phyloP scores from a whole-genome alignment of 2,797 vertebrate genomes.

The Chiropotes sagulatus region DNA sequence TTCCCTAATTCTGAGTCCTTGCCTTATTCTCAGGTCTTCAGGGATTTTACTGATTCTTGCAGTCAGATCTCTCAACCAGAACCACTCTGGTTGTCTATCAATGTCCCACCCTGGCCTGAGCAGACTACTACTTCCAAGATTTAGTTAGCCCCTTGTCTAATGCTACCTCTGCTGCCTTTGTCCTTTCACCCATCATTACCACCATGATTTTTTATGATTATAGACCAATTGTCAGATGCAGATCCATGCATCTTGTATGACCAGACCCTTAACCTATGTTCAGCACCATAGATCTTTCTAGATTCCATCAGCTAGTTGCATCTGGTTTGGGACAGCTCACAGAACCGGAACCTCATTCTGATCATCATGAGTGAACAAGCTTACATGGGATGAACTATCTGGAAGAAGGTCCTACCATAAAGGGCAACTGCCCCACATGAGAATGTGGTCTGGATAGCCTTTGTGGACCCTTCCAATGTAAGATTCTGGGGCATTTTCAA shows the following conservation, averaged over 20 bases:
- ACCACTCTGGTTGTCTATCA: not conserved
- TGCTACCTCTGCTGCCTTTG: not conserved
- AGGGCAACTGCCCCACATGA: rapidly evolving
- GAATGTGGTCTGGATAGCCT: not conserved
- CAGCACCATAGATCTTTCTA: not conserved
- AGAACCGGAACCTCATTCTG: not conserved
- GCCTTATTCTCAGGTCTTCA: not conserved
- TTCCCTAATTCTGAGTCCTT: no score
- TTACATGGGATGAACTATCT: not conserved
- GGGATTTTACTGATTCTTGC: not conserved
- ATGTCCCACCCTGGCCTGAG: not conserved
- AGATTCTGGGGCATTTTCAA: not conserved
- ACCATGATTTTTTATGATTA: not conserved
- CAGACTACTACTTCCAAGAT: not conserved
- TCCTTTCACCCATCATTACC: not conserved
- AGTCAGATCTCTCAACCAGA: not conserved
- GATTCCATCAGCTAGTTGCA: not conserved
- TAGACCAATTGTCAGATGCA: not conserved
- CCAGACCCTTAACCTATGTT: not conserved
- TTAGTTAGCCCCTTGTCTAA: not conserved
- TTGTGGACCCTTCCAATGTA: not conserved
- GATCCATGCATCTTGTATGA: not conserved
- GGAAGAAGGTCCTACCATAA: not conserved
- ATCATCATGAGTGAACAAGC: no score
- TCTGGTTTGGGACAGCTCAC: not conserved